phyloP scores from a whole-genome alignment of 2,113 vertebrate genomes.

The Hystrix cristata region DNA sequence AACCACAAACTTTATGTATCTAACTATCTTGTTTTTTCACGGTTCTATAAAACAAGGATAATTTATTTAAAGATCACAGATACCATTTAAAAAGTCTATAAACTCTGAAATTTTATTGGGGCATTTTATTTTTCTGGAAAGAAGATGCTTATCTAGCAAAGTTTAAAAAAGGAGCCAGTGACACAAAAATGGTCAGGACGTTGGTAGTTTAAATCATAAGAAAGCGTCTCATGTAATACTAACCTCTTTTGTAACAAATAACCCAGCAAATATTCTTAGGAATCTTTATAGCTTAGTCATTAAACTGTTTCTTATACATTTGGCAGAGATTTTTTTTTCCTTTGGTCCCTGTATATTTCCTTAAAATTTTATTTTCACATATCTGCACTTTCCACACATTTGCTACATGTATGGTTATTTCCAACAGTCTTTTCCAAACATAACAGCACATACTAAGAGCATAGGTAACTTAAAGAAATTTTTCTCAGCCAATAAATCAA shows the following conservation, averaged over 20 bases:
- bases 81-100: not conserved
- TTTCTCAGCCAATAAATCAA: not conserved
- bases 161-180: not conserved
- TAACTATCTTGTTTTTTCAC: not conserved
- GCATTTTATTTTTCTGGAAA: not conserved
- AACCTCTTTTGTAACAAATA: not conserved
- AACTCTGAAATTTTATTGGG: constrained; percentile 3
- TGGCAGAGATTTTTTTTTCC: not conserved
- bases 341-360: not conserved
- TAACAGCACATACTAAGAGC: not conserved
- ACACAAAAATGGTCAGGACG: not conserved
- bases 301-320: not conserved
- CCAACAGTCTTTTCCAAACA: not conserved
- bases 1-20: not conserved
- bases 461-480: not conserved
- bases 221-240: not conserved
- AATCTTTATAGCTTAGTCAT: not conserved
- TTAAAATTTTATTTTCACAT: not conserved
- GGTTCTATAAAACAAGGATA: not conserved
- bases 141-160: not conserved
- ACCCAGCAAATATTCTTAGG: not conserved
- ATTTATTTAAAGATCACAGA: not conserved
- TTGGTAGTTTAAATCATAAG: not conserved
- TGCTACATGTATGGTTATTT: not conserved
- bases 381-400: not conserved